Evolutionary conservation across 2,113 vertebrate species (phyloP).

Genomic region (Protobothrops flavoviridis): DNA sequence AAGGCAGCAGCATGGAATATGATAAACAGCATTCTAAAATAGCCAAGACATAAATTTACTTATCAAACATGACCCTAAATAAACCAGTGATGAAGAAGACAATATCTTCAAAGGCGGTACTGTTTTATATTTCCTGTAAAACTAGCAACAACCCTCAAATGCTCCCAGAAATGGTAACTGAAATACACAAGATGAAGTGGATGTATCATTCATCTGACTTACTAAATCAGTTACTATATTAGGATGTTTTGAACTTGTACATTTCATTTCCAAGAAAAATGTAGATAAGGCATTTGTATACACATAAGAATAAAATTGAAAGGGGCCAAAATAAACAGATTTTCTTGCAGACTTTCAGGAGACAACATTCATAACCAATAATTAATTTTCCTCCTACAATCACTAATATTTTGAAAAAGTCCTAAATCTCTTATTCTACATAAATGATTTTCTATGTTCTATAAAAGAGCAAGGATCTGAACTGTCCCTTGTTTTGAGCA

Average conservation of each 20-base stretch:
- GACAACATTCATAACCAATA: not conserved
- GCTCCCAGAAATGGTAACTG: not conserved
- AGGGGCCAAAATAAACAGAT: constrained; percentile 5
- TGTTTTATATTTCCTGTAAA: constrained; percentile 5
- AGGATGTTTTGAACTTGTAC: constrained; percentile 18
- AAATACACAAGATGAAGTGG: not conserved
- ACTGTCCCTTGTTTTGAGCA: not conserved
- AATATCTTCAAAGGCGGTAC: not conserved
- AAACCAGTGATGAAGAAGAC: not conserved
- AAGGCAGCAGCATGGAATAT: not conserved
- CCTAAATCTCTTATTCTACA: not conserved
- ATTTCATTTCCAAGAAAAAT: constrained; percentile 9
- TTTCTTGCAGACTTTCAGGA: not conserved
- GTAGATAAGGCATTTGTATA: constrained; percentile 4
- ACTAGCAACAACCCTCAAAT: not conserved
- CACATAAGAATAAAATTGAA: not conserved
- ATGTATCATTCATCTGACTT: not conserved
- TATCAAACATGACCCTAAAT: not conserved
- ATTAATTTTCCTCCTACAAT: not conserved
- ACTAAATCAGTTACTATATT: constrained; percentile 21
- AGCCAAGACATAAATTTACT: not conserved
- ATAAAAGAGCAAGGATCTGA: not conserved
- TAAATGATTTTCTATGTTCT: not conserved
- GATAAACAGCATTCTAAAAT: not conserved
- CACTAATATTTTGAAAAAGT: not conserved